These are phyloP conservation scores for Drosophila mauritiana DNA, from an alignment of 1,140 invertebrate genomes.

Conservation along the genomic window DNA sequence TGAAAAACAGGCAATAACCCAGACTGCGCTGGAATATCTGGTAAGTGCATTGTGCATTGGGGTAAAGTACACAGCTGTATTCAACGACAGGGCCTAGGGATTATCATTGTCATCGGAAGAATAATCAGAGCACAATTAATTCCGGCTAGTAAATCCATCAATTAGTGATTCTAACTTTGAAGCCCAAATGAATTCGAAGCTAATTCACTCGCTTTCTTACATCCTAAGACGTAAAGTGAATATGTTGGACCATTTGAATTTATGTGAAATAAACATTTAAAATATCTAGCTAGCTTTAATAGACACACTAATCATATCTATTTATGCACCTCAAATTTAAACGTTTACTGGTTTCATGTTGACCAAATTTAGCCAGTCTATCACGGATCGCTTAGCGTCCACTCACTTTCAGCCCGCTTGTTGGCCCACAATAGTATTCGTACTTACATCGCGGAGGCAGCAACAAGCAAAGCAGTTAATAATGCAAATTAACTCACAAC, in stretches of 20 bases:
- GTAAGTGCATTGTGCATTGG: constrained; percentile 44
- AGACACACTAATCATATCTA: no score
- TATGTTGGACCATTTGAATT: no score
- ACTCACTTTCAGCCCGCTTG: constrained; percentile 31
- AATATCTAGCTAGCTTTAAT: no score
- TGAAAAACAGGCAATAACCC: not conserved
- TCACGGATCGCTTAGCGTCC: not conserved
- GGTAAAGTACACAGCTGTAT: constrained; percentile 3
- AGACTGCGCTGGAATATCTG: constrained; percentile 32
- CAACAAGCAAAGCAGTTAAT: constrained; percentile 53
- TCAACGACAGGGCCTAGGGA: not conserved
- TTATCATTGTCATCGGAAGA: constrained; percentile 31
- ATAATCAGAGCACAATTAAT: constrained; percentile 28
- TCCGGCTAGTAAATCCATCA: not conserved
- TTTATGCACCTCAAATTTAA: no score
- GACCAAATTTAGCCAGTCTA: no score
- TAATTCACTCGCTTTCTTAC: no score
- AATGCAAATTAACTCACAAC: constrained; percentile 70
- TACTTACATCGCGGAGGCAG: constrained; percentile 23
- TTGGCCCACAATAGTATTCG: constrained; percentile 16
- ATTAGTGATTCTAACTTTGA: no score
- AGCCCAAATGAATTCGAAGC: no score
- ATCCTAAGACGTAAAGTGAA: no score
- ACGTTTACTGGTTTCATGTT: no score
- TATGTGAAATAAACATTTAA: no score